Conservation (phyloP, 2,797 vertebrate genomes). For the Hippoglossus hippoglossus region DNA sequence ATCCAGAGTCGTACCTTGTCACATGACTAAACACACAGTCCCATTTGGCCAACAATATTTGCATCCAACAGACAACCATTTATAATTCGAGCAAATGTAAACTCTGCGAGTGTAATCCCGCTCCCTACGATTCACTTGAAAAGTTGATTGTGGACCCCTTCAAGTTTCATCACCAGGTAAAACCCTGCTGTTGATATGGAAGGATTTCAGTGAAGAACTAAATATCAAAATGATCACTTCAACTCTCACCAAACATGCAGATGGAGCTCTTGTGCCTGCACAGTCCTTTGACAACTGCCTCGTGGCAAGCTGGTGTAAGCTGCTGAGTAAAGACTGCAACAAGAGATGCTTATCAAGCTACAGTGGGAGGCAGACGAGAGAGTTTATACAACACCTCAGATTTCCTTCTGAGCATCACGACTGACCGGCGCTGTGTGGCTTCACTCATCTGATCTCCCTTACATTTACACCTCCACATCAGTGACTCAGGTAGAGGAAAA, state of each 20-base stretch:
- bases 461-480: constrained; percentile 20
- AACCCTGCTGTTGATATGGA: constrained; percentile 53
- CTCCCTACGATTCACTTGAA: too few species aligned
- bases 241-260: constrained; percentile 61
- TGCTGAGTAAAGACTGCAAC: constrained; percentile 68
- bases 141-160: too few species aligned
- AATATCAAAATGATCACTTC: constrained; percentile 74
- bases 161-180: too few species aligned
- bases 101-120: too few species aligned
- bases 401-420: constrained; percentile 55
- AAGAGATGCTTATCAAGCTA: constrained; percentile 69
- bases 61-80: too few species aligned
- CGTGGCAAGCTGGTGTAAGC: constrained; percentile 61
- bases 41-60: too few species aligned
- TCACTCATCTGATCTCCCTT: constrained; percentile 25
- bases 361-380: constrained; percentile 57
- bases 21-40: too few species aligned
- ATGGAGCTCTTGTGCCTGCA: constrained; percentile 65
- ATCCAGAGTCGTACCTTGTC: too few species aligned
- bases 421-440: constrained; percentile 43
- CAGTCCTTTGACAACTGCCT: constrained; percentile 62
- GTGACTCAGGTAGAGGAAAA: constrained; percentile 42
- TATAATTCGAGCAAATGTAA: too few species aligned
- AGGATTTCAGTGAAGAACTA: constrained; percentile 58
- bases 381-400: constrained; percentile 61